These are phyloP conservation scores for Corvus hawaiiensis DNA, from an alignment of 2,113 vertebrate genomes.

Conservation along the genomic window DNA sequence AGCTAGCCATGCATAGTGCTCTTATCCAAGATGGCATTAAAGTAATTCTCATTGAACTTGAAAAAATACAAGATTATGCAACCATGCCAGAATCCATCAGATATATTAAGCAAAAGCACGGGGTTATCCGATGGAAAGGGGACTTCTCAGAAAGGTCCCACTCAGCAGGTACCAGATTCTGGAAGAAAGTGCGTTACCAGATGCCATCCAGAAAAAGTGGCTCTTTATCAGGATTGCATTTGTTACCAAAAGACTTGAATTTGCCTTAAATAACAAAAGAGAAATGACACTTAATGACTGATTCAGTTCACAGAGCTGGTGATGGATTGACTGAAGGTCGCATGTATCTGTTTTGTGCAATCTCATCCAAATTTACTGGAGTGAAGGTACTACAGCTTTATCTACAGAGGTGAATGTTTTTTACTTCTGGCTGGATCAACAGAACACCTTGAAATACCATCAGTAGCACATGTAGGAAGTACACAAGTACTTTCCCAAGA, in stretches of 20 bases:
- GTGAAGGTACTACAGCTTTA: neutral
- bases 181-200: slow-evolving; percentile 86
- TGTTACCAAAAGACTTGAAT: neutral
- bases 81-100: slow-evolving; percentile 85
- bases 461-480: neutral
- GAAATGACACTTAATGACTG: neutral
- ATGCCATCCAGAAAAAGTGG: slow-evolving; percentile 76
- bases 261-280: neutral
- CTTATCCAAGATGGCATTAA: slow-evolving; percentile 81
- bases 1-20: slow-evolving; percentile 79
- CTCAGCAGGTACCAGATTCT: slow-evolving; percentile 78
- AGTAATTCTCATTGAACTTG: slow-evolving; percentile 88
- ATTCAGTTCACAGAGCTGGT: neutral
- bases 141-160: slow-evolving; percentile 41
- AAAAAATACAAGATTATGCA: slow-evolving; percentile 78
- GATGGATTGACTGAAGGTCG: neutral
- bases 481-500: neutral
- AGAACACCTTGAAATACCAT: neutral
- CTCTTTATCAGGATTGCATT: neutral
- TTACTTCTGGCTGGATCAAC: neutral
- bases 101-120: slow-evolving; percentile 84
- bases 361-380: neutral
- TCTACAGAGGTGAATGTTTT: neutral
- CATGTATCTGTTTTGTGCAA: neutral
- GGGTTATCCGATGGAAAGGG: slow-evolving; percentile 81